A percentile compares a stretch with the other conserved stretches of the same genome.
phyloP scores from a whole-genome alignment of 2,797 vertebrate species.

The Poecilia wingei region DNA sequence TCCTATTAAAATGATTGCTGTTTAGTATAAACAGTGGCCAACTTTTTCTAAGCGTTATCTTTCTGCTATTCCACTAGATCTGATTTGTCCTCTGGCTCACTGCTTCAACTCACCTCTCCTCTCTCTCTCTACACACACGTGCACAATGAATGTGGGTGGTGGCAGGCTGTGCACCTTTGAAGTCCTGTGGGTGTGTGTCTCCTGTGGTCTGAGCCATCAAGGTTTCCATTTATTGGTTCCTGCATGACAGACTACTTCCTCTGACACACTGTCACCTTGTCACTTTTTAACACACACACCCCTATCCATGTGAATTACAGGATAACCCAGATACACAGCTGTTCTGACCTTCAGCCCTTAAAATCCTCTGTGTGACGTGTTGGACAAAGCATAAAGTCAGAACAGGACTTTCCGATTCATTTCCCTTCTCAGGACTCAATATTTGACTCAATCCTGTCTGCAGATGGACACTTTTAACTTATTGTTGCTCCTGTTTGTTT shows the following conservation, averaged over 20 bases:
- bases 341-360: slow-evolving; percentile 56
- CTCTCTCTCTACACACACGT: background rate
- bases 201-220: slow-evolving; percentile 70
- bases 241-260: slow-evolving; percentile 57
- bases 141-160: slow-evolving; percentile 15
- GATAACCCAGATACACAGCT: slow-evolving; percentile 17
- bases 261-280: slow-evolving; percentile 35
- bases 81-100: slow-evolving; percentile 56
- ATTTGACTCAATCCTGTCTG: background rate
- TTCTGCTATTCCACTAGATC: slow-evolving; percentile 24
- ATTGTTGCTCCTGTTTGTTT: background rate
- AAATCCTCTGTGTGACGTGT: background rate
- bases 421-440: background rate
- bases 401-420: slow-evolving; percentile 25
- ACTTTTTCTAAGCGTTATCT: slow-evolving; percentile 13
- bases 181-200: slow-evolving; percentile 57
- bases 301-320: slow-evolving; percentile 38
- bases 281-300: slow-evolving; percentile 12
- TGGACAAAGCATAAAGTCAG: slow-evolving; percentile 28
- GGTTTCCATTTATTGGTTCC: slow-evolving; percentile 70
- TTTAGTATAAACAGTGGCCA: slow-evolving; percentile 9
- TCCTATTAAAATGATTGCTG: background rate
- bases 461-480: background rate
- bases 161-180: slow-evolving; percentile 53
- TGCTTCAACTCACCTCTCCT: slow-evolving; percentile 31